phyloP scores from a whole-genome alignment of 2,113 vertebrate genomes.

The Syngnathus scovelli region DNA sequence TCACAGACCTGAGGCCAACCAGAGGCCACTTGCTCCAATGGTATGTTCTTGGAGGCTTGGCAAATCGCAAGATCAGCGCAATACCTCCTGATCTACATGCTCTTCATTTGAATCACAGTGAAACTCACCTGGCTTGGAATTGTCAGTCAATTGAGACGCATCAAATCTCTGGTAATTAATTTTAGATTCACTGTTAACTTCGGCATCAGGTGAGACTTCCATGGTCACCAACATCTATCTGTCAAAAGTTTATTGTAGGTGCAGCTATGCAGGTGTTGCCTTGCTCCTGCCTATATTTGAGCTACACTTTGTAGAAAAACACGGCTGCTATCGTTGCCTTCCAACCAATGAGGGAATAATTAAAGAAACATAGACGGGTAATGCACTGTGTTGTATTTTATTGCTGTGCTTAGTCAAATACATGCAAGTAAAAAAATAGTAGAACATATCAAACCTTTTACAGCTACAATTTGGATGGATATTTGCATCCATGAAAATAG shows the following conservation, averaged over 20 bases:
- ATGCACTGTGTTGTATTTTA: conserved; percentile 18
- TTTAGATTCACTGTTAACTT: conserved; percentile 55
- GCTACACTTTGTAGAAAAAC: neutral
- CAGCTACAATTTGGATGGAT: conserved; percentile 16
- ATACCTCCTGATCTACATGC: neutral
- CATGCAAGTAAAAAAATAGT: conserved; percentile 7
- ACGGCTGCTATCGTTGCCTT: conserved; percentile 31
- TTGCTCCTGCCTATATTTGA: neutral
- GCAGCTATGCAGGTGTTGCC: neutral
- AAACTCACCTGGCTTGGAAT: conserved; percentile 62
- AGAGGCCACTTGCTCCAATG: conserved; percentile 75
- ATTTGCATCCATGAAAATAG: conserved; percentile 8
- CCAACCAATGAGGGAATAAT: conserved; percentile 32
- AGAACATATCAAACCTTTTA: conserved; percentile 1
- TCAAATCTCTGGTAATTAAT: conserved; percentile 79
- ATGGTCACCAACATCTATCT: conserved; percentile 16
- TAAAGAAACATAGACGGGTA: neutral
- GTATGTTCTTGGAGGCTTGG: conserved; percentile 70
- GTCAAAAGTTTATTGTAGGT: too few relatives aligned
- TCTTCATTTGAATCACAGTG: conserved; percentile 67
- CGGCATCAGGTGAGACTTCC: conserved; percentile 19
- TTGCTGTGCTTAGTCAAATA: conserved; percentile 15
- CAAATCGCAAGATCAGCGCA: too few relatives aligned
- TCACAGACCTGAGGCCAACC: conserved; percentile 74
- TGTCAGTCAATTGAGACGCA: conserved; percentile 70